These are phyloP conservation scores for Drosophila varians DNA, from an alignment of 1,140 invertebrate species.

Conservation along the genomic window DNA sequence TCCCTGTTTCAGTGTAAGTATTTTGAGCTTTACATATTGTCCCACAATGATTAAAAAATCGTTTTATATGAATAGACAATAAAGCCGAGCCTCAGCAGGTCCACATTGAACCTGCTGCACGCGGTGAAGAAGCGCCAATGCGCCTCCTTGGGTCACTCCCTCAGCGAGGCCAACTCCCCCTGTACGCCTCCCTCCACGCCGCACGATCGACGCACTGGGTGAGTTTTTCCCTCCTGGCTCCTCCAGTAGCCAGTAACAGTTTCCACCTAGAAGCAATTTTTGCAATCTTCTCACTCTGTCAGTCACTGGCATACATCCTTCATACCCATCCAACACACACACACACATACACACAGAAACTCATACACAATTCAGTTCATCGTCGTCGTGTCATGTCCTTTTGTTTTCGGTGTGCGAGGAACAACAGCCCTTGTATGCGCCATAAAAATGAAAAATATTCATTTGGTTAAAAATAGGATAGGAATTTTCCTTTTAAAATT, in stretches of 20 bases:
- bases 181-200: slow-evolving; percentile 83
- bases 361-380: slow-evolving; percentile 29
- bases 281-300: slow-evolving; percentile 19
- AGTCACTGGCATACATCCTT: slow-evolving; percentile 25
- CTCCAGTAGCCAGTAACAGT: too few species aligned
- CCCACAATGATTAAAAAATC: too few species aligned
- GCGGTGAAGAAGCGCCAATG: slow-evolving; percentile 82
- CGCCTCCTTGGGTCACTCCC: slow-evolving; percentile 78
- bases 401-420: slow-evolving; percentile 14
- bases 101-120: slow-evolving; percentile 79
- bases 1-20: slow-evolving; percentile 85
- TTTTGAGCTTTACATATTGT: neutral
- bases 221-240: slow-evolving; percentile 43
- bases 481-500: too few species aligned
- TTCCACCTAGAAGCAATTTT: slow-evolving; percentile 33
- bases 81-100: slow-evolving; percentile 82
- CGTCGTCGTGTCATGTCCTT: slow-evolving; percentile 14
- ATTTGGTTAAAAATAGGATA: neutral
- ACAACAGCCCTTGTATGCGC: slow-evolving; percentile 21
- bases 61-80: slow-evolving; percentile 71
- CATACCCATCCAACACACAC: slow-evolving; percentile 11
- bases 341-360: slow-evolving; percentile 5
- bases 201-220: slow-evolving; percentile 80
- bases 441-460: neutral
- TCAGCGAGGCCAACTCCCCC: slow-evolving; percentile 82